Percentiles rank a stretch among this genome's conserved stretches.
Conservation (phyloP, 2,797 vertebrate genomes). For the Chaenodraco wilsoni region DNA sequence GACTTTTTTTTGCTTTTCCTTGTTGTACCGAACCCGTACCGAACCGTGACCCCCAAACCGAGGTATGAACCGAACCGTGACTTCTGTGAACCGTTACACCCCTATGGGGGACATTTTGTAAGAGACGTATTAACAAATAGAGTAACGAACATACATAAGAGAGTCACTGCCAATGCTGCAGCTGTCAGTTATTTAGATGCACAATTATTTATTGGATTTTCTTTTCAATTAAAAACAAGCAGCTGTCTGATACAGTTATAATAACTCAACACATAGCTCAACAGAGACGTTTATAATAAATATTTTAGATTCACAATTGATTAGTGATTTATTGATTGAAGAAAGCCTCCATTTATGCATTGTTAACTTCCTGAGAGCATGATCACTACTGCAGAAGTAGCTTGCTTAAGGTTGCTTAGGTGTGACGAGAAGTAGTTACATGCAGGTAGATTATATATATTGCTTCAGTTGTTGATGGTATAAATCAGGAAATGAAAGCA, state of each 20-base stretch:
- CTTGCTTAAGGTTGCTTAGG: neutral
- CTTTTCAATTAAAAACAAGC: neutral
- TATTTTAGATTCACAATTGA: neutral
- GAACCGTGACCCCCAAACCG: too few species aligned
- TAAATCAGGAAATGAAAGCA: neutral
- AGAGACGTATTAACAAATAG: neutral
- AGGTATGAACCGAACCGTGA: too few species aligned
- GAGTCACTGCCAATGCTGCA: neutral
- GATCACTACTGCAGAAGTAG: too few species aligned
- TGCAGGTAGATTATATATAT: too few species aligned
- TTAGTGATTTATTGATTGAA: neutral
- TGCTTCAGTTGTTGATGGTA: neutral
- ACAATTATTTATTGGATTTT: neutral
- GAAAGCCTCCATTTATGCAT: neutral
- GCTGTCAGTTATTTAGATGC: neutral
- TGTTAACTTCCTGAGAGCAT: neutral
- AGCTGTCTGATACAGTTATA: neutral
- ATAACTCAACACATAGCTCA: constrained; percentile 4
- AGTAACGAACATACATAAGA: neutral
- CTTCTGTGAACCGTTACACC: too few species aligned
- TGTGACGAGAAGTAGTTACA: neutral
- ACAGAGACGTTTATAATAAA: neutral
- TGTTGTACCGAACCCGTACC: too few species aligned
- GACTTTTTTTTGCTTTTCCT: too few species aligned
- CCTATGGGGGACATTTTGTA: neutral